These are phyloP conservation scores for Carcinoscorpius rotundicauda DNA, from an alignment of 1,140 invertebrate species.

Conservation along the genomic window DNA sequence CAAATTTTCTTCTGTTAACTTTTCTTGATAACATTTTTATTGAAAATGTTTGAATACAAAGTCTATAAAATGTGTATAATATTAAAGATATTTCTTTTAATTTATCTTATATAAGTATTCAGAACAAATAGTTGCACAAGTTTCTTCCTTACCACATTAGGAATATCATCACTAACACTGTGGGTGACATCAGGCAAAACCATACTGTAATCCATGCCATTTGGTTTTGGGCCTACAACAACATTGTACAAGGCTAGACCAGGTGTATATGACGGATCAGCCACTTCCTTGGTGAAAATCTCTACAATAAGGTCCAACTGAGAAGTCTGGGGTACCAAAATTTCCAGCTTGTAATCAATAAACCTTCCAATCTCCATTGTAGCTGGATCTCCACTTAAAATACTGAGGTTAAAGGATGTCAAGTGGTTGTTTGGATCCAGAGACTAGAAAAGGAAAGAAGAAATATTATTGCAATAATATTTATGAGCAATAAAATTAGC, in stretches of 20 bases:
- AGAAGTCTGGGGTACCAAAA: conserved; percentile 16
- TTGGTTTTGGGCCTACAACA: conserved; percentile 7
- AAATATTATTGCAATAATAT: too few relatives aligned
- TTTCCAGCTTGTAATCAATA: conserved; percentile 16
- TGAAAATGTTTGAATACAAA: not conserved
- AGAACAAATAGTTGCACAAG: not conserved
- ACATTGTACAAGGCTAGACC: conserved; percentile 23
- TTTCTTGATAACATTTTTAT: not conserved
- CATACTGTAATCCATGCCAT: conserved; percentile 9
- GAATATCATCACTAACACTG: conserved; percentile 11
- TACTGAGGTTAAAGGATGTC: conserved; percentile 16
- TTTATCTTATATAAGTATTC: conserved; percentile 2
- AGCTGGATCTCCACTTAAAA: conserved; percentile 14
- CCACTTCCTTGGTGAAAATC: conserved; percentile 25
- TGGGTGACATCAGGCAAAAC: conserved; percentile 12
- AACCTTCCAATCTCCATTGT: conserved; percentile 15
- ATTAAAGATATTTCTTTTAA: too few relatives aligned
- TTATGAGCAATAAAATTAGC: not conserved
- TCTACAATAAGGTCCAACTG: conserved; percentile 26
- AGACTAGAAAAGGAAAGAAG: too few relatives aligned
- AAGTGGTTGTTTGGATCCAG: conserved; percentile 3
- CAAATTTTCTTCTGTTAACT: too few relatives aligned
- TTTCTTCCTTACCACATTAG: not conserved
- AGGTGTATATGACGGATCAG: conserved; percentile 16
- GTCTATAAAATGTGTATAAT: not conserved